A percentile compares a stretch with the other conserved stretches of the same genome.
These are phyloP conservation scores for Fulica atra DNA, from an alignment of 2,113 vertebrate species.

Conservation along the genomic window DNA sequence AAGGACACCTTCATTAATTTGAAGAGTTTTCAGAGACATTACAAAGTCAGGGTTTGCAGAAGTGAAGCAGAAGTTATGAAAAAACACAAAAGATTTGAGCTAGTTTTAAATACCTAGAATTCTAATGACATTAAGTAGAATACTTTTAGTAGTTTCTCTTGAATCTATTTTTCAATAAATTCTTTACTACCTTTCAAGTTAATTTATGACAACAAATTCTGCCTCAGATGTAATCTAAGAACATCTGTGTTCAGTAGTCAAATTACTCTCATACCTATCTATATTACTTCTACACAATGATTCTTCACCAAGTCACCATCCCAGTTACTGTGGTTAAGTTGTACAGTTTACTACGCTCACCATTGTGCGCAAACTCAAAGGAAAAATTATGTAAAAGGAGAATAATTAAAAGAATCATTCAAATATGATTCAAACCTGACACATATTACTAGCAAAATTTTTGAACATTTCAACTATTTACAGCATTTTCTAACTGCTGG, in stretches of 20 bases:
- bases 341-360: not conserved
- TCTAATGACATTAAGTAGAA: not conserved
- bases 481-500: not conserved
- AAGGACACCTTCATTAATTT: not conserved
- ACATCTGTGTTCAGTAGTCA: not conserved
- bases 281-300: not conserved
- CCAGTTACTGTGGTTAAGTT: not conserved
- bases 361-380: not conserved
- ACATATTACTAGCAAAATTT: not conserved
- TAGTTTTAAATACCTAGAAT: not conserved
- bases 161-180: not conserved
- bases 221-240: not conserved
- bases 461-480: not conserved
- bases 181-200: not conserved
- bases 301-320: not conserved
- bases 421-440: not conserved
- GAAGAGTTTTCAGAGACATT: not conserved
- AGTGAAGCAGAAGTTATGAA: not conserved
- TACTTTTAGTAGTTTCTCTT: not conserved
- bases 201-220: not conserved
- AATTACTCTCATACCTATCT: not conserved
- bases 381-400: not conserved
- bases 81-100: not conserved
- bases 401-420: not conserved
- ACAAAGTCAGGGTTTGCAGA: not conserved